Evolutionary conservation across 2,888 invertebrate species (phyloP).

Genomic region (Andrena praecox): DNA sequence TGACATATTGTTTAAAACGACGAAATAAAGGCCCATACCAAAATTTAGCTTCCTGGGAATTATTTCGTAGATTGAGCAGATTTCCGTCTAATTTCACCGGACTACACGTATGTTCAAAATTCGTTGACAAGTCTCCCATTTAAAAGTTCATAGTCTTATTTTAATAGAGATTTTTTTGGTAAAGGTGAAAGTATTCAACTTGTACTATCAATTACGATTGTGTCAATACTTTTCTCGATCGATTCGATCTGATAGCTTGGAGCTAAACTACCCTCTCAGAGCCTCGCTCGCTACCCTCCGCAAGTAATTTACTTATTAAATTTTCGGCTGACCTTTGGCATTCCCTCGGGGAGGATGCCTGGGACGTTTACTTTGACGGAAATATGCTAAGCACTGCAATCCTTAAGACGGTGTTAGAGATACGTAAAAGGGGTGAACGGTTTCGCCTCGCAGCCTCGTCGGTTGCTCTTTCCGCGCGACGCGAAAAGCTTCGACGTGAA

Average conservation of each 20-base stretch:
- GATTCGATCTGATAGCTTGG: slow-evolving; percentile 27
- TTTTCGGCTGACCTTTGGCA: slow-evolving; percentile 82
- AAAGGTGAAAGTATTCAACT: too few species aligned
- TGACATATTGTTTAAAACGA: too few species aligned
- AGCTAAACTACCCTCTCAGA: slow-evolving; percentile 49
- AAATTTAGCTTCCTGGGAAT: too few species aligned
- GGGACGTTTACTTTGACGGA: slow-evolving; percentile 83
- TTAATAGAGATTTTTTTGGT: too few species aligned
- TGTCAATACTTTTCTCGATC: not conserved
- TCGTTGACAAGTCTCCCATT: too few species aligned
- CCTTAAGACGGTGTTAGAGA: slow-evolving; percentile 64
- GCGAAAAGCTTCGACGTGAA: not conserved
- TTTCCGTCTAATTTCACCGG: too few species aligned
- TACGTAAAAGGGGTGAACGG: slow-evolving; percentile 59
- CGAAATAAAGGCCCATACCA: too few species aligned
- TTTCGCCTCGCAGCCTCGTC: slow-evolving; percentile 3
- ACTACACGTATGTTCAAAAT: too few species aligned
- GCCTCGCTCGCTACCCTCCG: slow-evolving; percentile 61
- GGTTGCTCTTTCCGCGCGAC: not conserved
- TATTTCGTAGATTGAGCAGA: too few species aligned
- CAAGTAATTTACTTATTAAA: slow-evolving; percentile 85
- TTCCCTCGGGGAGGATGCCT: slow-evolving; percentile 82
- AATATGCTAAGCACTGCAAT: slow-evolving; percentile 80
- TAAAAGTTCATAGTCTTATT: too few species aligned
- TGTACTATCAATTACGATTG: too few species aligned